Percentiles rank a stretch among this genome's conserved stretches.
Evolutionary conservation across 1,140 invertebrate species (phyloP).

Genomic region (Rhizoglyphus robini): DNA sequence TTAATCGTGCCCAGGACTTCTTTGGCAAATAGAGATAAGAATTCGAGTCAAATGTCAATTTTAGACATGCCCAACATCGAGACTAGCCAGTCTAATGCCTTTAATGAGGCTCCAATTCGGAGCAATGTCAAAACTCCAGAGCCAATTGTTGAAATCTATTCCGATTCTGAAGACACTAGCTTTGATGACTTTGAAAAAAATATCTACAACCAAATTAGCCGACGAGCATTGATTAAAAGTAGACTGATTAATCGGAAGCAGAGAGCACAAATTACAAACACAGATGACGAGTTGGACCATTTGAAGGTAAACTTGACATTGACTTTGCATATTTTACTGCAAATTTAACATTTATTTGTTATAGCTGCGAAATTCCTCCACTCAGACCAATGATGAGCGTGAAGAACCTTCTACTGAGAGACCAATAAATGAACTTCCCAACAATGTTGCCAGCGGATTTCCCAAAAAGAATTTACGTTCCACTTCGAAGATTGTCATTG

Average conservation of each 20-base stretch:
- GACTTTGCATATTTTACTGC: neutral
- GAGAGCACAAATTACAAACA: neutral
- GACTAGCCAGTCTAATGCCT: neutral
- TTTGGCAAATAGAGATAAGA: neutral
- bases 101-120: neutral
- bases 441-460: neutral
- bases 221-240: neutral
- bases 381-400: neutral
- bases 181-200: constrained; percentile 17
- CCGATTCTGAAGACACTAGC: neutral
- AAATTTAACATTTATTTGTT: neutral
- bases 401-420: neutral
- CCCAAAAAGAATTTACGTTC: neutral
- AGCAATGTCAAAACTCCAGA: neutral
- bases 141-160: constrained; percentile 13
- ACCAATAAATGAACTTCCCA: neutral
- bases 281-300: neutral
- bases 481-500: constrained; percentile 6
- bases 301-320: neutral
- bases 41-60: neutral
- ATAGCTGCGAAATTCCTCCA: neutral
- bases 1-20: too few species aligned
- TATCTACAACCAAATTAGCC: constrained; percentile 12
- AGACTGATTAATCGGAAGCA: neutral
- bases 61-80: neutral